Percentiles rank a stretch among this genome's conserved stretches.
phyloP scores from a whole-genome alignment of 2,888 invertebrate species.

The Galerucella nymphaeae region DNA sequence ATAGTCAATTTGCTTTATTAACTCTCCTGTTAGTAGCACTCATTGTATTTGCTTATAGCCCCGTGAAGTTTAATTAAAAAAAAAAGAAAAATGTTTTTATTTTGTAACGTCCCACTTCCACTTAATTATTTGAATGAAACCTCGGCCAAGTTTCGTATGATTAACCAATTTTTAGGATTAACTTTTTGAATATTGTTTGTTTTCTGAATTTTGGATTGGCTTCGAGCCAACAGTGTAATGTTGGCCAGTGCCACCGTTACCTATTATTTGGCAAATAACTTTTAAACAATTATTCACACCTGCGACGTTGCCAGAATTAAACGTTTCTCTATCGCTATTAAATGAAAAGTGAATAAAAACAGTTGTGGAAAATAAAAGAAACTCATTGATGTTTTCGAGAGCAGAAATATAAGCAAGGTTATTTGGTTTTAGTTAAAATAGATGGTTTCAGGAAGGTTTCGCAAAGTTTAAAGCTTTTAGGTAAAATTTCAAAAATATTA shows the following conservation, averaged over 20 bases:
- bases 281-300: constrained; percentile 20
- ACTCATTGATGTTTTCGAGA: not conserved
- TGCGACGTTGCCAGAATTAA: constrained; percentile 5
- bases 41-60: too few species aligned
- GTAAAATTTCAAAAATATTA: too few species aligned
- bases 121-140: constrained; percentile 7
- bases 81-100: not conserved
- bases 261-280: constrained; percentile 21
- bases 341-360: not conserved
- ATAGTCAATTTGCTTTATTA: too few species aligned
- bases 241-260: constrained; percentile 16
- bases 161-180: constrained; percentile 20
- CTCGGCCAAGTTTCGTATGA: constrained; percentile 14
- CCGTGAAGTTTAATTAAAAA: not conserved
- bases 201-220: constrained; percentile 20
- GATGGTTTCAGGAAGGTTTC: too few species aligned
- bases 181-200: constrained; percentile 3
- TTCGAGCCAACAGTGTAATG: not conserved
- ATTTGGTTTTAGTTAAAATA: not conserved
- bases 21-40: too few species aligned
- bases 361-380: not conserved
- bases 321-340: not conserved
- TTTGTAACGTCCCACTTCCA: not conserved
- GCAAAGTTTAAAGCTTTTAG: too few species aligned
- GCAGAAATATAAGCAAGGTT: not conserved